phyloP scores from a whole-genome alignment of 2,797 vertebrate species.

The Microcaecilia unicolor region DNA sequence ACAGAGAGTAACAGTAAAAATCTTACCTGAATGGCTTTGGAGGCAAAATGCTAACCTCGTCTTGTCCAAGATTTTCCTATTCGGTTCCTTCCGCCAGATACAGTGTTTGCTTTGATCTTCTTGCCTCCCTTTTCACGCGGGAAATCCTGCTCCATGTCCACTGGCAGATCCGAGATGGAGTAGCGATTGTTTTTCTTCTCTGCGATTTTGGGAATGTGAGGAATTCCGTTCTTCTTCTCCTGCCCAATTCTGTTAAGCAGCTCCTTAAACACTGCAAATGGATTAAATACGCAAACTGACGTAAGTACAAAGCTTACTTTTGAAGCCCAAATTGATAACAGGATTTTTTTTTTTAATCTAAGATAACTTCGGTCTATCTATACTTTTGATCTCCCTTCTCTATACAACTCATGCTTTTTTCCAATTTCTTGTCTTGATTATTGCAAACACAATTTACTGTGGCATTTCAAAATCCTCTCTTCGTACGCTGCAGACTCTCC shows the following conservation, averaged over 20 bases:
- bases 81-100: conserved; percentile 89
- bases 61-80: conserved; percentile 95
- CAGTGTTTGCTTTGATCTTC: conserved; percentile 92
- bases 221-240: conserved; percentile 80
- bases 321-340: too few species aligned
- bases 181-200: conserved; percentile 93
- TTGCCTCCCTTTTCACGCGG: conserved; percentile 80
- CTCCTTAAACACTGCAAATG: conserved; percentile 83
- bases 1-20: too few species aligned
- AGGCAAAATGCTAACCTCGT: conserved; percentile 89
- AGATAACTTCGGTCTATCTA: too few species aligned
- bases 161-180: conserved; percentile 86
- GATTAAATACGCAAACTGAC: too few species aligned
- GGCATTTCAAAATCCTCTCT: too few species aligned
- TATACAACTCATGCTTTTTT: too few species aligned
- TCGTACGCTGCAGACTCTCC: too few species aligned
- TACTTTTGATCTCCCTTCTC: too few species aligned
- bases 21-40: conserved; percentile 87
- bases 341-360: too few species aligned
- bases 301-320: too few species aligned
- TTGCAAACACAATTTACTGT: too few species aligned
- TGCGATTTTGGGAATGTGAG: conserved; percentile 91
- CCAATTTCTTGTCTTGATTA: too few species aligned
- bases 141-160: conserved; percentile 80
- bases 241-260: conserved; percentile 78